Percentiles rank a stretch among this genome's conserved stretches.
phyloP scores from a whole-genome alignment of 2,888 invertebrate genomes.

The Latrodectus elegans region DNA sequence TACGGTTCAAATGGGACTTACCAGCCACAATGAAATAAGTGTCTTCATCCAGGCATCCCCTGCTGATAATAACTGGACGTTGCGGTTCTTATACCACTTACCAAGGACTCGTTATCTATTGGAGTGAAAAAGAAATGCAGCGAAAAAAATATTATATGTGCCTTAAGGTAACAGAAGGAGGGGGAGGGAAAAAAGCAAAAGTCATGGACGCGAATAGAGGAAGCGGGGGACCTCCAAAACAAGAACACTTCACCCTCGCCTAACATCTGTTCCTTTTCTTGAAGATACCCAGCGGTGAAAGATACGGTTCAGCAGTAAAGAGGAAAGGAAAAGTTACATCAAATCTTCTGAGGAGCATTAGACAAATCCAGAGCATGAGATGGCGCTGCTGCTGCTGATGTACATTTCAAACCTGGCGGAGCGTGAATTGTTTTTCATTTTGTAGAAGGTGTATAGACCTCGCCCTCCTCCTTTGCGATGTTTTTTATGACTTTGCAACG shows the following conservation, averaged over 20 bases:
- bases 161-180: too few species aligned
- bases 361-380: not conserved
- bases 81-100: too few species aligned
- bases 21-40: too few species aligned
- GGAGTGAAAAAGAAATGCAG: too few species aligned
- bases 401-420: not conserved
- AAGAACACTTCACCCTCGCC: slow-evolving; percentile 37
- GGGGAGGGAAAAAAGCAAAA: not conserved
- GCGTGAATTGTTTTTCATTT: not conserved
- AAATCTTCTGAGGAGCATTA: not conserved
- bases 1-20: too few species aligned
- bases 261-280: slow-evolving; percentile 52
- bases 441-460: not conserved
- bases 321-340: slow-evolving; percentile 13
- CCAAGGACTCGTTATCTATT: too few species aligned
- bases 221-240: slow-evolving; percentile 22
- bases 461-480: not conserved
- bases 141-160: too few species aligned
- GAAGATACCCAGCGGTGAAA: slow-evolving; percentile 13
- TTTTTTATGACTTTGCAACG: not conserved
- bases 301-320: slow-evolving; percentile 21
- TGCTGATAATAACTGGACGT: too few species aligned
- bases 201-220: not conserved
- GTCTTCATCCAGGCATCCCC: too few species aligned
- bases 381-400: not conserved